These are phyloP conservation scores for Phalacrocorax brasilianus DNA, from an alignment of 2,113 vertebrate genomes.

Conservation along the genomic window DNA sequence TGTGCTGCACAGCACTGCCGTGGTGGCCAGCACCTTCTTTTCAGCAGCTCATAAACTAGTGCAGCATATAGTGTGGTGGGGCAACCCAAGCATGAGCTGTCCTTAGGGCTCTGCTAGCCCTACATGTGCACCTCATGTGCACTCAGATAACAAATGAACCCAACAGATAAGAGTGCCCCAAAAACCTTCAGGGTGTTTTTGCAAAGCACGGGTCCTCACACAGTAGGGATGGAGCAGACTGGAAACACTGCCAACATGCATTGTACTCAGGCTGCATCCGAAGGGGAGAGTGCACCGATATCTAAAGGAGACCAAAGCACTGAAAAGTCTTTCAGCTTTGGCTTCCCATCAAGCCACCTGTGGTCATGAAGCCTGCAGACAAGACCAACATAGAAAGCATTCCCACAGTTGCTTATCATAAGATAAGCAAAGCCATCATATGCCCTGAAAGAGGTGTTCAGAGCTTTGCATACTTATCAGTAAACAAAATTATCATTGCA, in stretches of 20 bases:
- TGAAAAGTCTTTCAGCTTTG: background rate
- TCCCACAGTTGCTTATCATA: background rate
- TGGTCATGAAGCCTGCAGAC: background rate
- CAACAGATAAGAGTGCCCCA: background rate
- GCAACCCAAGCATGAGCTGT: background rate
- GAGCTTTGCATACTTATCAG: background rate
- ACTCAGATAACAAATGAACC: background rate
- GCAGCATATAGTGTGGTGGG: too few relatives aligned
- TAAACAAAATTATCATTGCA: background rate
- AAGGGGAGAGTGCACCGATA: background rate
- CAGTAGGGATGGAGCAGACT: background rate
- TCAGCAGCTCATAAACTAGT: background rate
- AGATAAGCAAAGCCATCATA: background rate
- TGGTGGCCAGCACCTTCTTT: background rate
- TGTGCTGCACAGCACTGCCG: background rate
- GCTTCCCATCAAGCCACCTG: background rate
- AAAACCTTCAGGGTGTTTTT: background rate
- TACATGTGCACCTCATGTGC: background rate
- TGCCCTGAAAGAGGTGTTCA: fast-evolving
- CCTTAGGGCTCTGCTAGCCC: background rate
- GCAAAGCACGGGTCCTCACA: background rate
- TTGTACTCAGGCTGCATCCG: background rate
- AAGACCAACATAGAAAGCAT: background rate
- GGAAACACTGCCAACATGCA: background rate
- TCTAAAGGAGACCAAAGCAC: background rate